A percentile compares a stretch with the other conserved stretches of the same genome.
phyloP scores from a whole-genome alignment of 2,797 vertebrate genomes.

The Caiman crocodilus region DNA sequence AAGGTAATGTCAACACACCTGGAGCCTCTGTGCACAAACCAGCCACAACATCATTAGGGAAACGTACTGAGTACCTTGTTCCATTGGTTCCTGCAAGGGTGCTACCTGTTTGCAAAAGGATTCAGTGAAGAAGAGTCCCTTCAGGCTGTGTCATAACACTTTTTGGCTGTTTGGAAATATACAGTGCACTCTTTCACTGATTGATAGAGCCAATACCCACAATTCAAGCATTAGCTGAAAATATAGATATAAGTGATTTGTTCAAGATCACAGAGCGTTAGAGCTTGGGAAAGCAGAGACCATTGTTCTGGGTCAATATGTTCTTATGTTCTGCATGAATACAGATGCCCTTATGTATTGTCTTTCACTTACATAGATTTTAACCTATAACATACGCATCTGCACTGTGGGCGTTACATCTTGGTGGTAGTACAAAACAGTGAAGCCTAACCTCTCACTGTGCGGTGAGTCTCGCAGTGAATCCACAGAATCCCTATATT shows the following conservation, averaged over 20 bases:
- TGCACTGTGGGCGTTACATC: neutral
- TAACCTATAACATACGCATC: neutral
- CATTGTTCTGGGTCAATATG: neutral
- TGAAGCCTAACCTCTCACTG: conserved; percentile 92
- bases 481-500: conserved; percentile 94
- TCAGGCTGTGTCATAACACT: neutral
- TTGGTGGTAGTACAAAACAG: neutral
- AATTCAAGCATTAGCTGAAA: too few species aligned
- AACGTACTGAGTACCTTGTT: neutral
- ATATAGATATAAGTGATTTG: too few species aligned
- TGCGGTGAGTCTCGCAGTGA: conserved; percentile 96
- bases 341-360: neutral
- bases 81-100: neutral
- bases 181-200: neutral
- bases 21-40: too few species aligned
- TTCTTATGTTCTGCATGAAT: neutral
- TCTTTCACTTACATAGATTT: too few species aligned
- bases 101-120: neutral
- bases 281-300: neutral
- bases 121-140: neutral
- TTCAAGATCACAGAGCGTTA: too few species aligned
- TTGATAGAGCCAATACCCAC: neutral
- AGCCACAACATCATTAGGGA: too few species aligned
- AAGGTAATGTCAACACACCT: neutral
- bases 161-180: neutral